Percentiles rank a stretch among this genome's conserved stretches.
Conservation (phyloP, 2,113 vertebrate species). For the Corynorhinus townsendii region DNA sequence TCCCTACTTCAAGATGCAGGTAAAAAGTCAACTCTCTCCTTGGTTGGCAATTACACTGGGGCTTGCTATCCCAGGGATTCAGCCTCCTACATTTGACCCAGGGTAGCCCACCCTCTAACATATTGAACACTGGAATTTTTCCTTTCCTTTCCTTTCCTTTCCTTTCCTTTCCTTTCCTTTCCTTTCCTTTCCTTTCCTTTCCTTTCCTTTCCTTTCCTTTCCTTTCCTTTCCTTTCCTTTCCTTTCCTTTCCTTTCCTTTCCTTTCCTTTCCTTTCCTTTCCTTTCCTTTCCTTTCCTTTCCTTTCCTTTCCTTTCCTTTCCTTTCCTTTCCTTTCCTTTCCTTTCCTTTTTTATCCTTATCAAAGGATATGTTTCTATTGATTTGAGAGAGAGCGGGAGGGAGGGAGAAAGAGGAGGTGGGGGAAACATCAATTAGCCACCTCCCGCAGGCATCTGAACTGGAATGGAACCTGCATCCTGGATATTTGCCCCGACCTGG, state of each 20-base stretch:
- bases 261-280: neutral
- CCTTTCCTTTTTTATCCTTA: neutral
- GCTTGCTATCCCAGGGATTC: neutral
- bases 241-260: neutral
- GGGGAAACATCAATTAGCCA: no score
- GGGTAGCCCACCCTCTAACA: neutral
- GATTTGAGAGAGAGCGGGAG: neutral
- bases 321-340: neutral
- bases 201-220: neutral
- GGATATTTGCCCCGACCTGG: no score
- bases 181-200: neutral
- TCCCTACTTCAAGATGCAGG: neutral
- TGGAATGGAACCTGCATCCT: no score
- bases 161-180: neutral
- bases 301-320: neutral
- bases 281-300: neutral
- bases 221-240: neutral
- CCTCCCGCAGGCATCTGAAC: no score
- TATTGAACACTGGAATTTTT: neutral
- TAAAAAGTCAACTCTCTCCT: neutral
- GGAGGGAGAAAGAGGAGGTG: no score
- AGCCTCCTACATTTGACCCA: neutral
- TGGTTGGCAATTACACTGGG: neutral
- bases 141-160: neutral
- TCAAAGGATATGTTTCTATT: neutral